Conservation (phyloP, 2,888 invertebrate genomes). For the Colletes collaris region DNA sequence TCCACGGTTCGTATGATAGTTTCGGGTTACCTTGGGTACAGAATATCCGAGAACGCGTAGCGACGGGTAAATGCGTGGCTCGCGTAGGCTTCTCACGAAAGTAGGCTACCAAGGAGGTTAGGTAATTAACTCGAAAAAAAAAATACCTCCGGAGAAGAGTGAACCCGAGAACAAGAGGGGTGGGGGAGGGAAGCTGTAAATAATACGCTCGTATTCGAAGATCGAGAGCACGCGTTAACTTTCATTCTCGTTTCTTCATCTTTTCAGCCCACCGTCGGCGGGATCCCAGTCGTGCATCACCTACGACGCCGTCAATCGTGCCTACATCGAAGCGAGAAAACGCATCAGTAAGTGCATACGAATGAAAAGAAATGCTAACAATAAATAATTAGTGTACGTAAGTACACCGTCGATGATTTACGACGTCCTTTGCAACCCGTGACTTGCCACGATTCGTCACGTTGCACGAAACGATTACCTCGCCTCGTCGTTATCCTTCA, state of each 20-base stretch:
- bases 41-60: constrained; percentile 33
- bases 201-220: constrained; percentile 33
- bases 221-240: constrained; percentile 38
- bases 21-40: constrained; percentile 62
- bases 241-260: constrained; percentile 40
- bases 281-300: constrained; percentile 93
- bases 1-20: constrained; percentile 42
- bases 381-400: not conserved
- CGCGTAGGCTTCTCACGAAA: constrained; percentile 46
- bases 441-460: constrained; percentile 13
- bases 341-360: constrained; percentile 90
- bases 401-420: constrained; percentile 1
- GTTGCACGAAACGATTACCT: constrained; percentile 21
- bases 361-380: constrained; percentile 16
- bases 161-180: not conserved
- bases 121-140: constrained; percentile 55
- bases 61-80: constrained; percentile 17
- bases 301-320: constrained; percentile 94
- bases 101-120: constrained; percentile 59
- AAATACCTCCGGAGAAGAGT: not conserved
- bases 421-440: constrained; percentile 11
- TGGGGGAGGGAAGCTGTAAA: constrained; percentile 24
- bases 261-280: constrained; percentile 82
- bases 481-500: not conserved
- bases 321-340: constrained; percentile 93